phyloP scores from a whole-genome alignment of 2,797 vertebrate species.

The Poliocrania exsul region DNA sequence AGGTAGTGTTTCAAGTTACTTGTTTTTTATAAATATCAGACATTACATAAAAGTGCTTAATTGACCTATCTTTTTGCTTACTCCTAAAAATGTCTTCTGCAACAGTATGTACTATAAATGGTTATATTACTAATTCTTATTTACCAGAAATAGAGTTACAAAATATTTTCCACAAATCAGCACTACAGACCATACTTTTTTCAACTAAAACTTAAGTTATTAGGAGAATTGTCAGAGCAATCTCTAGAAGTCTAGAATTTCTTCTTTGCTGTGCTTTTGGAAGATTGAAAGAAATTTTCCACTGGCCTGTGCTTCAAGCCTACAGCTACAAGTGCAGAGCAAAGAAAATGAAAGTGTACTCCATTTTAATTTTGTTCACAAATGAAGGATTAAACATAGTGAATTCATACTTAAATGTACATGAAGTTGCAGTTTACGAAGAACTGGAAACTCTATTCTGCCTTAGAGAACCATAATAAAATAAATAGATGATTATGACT shows the following conservation, averaged over 20 bases:
- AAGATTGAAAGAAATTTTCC: neutral
- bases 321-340: neutral
- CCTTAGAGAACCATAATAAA: neutral
- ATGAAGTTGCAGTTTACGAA: neutral
- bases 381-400: neutral
- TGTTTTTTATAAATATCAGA: neutral
- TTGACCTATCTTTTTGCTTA: neutral
- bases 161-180: neutral
- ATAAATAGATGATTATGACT: fast-evolving
- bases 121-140: neutral
- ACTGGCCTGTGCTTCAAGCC: neutral
- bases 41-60: neutral
- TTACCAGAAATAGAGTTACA: neutral
- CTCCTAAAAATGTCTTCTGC: neutral
- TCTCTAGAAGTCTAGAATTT: neutral
- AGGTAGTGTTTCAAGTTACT: neutral
- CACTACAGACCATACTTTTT: neutral
- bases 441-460: neutral
- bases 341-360: neutral
- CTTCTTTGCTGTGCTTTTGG: neutral
- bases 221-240: neutral
- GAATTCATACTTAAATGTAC: neutral
- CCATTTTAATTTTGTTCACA: neutral
- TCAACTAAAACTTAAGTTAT: neutral
- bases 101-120: neutral